A percentile compares a stretch with the other conserved stretches of the same genome.
These are phyloP conservation scores for Tuta absoluta DNA, from an alignment of 2,888 invertebrate genomes.

Conservation along the genomic window DNA sequence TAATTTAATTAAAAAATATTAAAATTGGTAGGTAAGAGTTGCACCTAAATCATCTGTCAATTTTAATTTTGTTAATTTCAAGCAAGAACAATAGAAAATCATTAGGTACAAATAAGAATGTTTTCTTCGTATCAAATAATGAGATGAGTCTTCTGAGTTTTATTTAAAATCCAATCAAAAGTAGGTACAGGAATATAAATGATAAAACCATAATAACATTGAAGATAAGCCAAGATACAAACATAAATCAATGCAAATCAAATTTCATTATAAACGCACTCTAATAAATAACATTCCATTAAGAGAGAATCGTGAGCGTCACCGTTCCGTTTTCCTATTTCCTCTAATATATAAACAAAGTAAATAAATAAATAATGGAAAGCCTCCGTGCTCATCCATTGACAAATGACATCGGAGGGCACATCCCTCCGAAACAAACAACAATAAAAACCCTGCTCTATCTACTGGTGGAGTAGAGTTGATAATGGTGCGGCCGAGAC, in stretches of 20 bases:
- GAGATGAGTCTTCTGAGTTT: constrained; percentile 16
- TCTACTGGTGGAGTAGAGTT: constrained; percentile 35
- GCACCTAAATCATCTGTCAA: neutral
- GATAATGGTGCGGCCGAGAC: constrained; percentile 39
- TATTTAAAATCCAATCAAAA: constrained; percentile 22
- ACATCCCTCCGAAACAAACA: constrained; percentile 64
- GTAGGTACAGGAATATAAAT: constrained; percentile 30
- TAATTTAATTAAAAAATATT: neutral
- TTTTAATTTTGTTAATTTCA: neutral
- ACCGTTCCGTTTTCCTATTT: constrained; percentile 31
- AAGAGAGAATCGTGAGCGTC: neutral
- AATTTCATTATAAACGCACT: constrained; percentile 20
- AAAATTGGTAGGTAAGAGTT: neutral
- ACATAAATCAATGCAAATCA: constrained; percentile 20
- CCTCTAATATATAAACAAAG: constrained; percentile 45
- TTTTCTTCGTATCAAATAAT: constrained; percentile 22
- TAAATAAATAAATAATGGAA: constrained; percentile 69
- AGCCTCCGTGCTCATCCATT: constrained; percentile 75
- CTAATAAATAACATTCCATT: constrained; percentile 3
- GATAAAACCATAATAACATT: constrained; percentile 20
- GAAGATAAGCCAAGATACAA: constrained; percentile 25
- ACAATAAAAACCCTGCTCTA: constrained; percentile 50
- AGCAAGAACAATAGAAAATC: neutral
- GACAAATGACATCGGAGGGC: constrained; percentile 75
- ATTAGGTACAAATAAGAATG: constrained; percentile 12